These are phyloP conservation scores for Argya squamiceps DNA, from an alignment of 2,797 vertebrate species.

Conservation along the genomic window DNA sequence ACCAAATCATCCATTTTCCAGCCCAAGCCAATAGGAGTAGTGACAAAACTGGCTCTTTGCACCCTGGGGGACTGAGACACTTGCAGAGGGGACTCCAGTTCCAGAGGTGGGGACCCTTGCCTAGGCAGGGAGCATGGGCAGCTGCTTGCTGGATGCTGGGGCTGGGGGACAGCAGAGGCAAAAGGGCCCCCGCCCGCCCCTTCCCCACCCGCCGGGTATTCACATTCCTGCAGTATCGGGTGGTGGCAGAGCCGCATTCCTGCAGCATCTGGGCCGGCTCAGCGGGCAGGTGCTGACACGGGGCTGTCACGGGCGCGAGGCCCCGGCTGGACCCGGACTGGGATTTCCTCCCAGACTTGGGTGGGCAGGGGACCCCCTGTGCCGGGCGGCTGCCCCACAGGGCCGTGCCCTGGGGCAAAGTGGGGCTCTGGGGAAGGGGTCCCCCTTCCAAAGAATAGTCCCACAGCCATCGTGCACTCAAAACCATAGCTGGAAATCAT, in stretches of 20 bases:
- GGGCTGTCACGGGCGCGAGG: neutral
- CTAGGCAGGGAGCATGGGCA: neutral
- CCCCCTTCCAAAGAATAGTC: neutral
- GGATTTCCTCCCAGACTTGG: neutral
- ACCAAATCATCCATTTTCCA: neutral
- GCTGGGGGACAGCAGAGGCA: neutral
- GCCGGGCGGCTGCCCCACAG: fast-evolving
- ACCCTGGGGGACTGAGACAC: fast-evolving
- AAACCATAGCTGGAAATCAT: neutral
- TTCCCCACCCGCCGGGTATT: slow-evolving; percentile 30
- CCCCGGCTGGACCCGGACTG: neutral
- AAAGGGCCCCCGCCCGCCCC: neutral
- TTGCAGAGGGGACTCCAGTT: neutral
- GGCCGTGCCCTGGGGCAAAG: neutral
- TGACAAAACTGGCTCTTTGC: neutral
- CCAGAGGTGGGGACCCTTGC: fast-evolving
- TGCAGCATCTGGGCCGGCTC: slow-evolving; percentile 53
- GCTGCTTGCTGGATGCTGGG: neutral
- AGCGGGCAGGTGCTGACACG: slow-evolving; percentile 41
- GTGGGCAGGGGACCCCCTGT: neutral
- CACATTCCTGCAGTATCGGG: slow-evolving; percentile 59
- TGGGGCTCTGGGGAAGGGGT: neutral
- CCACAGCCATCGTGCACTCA: neutral
- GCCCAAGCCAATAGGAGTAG: neutral
- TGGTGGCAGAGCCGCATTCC: slow-evolving; percentile 54